Percentiles rank a stretch among this genome's conserved stretches.
These are phyloP conservation scores for Indicator indicator DNA, from an alignment of 2,113 vertebrate species.

Conservation along the genomic window DNA sequence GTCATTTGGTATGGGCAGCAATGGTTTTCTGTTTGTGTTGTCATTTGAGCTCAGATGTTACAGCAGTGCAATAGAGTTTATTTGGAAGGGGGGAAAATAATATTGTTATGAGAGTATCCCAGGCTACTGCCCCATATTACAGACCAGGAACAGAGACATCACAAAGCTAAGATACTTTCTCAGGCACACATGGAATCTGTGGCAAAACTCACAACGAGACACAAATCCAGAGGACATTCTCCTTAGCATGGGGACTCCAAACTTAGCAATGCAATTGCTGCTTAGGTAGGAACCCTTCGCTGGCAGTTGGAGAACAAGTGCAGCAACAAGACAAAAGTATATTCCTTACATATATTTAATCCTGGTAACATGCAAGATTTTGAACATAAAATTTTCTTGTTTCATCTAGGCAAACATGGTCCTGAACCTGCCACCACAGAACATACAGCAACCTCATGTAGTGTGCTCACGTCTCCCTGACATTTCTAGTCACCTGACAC, in stretches of 20 bases:
- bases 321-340: not conserved
- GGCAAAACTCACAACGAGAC: not conserved
- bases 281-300: not conserved
- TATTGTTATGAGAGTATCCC: fast-evolving
- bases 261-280: not conserved
- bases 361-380: not conserved
- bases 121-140: not conserved
- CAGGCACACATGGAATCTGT: fast-evolving
- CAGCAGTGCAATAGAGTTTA: not conserved
- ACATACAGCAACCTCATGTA: not conserved
- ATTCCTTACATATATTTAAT: not conserved
- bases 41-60: not conserved
- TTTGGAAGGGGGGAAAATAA: not conserved
- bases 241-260: not conserved
- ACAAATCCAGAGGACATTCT: not conserved
- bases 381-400: not conserved
- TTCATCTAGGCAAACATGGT: not conserved
- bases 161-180: not conserved
- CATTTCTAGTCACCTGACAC: not conserved
- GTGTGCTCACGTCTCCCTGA: not conserved
- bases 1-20: not conserved
- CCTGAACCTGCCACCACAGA: not conserved
- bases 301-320: not conserved
- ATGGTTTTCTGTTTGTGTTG: not conserved
- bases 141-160: not conserved